These are phyloP conservation scores for Napeogenes sylphis DNA, from an alignment of 2,888 invertebrate species.

Conservation along the genomic window DNA sequence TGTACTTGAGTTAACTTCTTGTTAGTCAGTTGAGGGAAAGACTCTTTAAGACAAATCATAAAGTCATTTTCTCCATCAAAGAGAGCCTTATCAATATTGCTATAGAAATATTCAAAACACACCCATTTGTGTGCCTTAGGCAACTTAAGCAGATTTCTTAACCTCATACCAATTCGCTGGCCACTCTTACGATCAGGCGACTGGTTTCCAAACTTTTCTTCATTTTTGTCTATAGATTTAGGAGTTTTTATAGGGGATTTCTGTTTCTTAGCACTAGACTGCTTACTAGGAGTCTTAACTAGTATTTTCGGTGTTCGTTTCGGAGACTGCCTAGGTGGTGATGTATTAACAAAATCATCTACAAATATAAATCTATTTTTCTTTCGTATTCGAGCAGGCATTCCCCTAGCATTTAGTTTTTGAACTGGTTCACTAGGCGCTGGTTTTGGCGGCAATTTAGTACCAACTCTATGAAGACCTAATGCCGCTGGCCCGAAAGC, in stretches of 20 bases:
- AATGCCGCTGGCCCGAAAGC: conserved; percentile 88
- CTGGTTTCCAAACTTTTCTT: conserved; percentile 67
- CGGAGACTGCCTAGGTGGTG: conserved; percentile 85
- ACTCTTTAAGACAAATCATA: conserved; percentile 93
- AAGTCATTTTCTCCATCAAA: conserved; percentile 99
- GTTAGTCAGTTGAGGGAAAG: conserved; percentile 94
- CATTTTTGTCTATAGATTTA: conserved; percentile 60
- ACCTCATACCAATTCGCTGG: conserved; percentile 91
- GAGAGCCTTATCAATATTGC: conserved; percentile 95
- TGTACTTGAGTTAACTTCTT: conserved; percentile 90
- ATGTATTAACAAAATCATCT: conserved; percentile 89
- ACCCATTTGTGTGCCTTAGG: conserved; percentile 99
- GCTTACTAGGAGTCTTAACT: conserved; percentile 64
- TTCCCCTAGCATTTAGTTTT: conserved; percentile 89
- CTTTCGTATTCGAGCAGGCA: conserved; percentile 93
- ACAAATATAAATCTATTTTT: conserved; percentile 93
- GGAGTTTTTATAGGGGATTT: conserved; percentile 76
- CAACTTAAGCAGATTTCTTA: conserved; percentile 94
- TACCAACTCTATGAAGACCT: conserved; percentile 88
- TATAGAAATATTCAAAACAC: conserved; percentile 99
- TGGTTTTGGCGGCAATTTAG: conserved; percentile 83
- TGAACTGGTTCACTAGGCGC: conserved; percentile 86
- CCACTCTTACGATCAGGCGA: conserved; percentile 90
- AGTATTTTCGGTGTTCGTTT: conserved; percentile 81
- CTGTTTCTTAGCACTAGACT: conserved; percentile 66